These are phyloP conservation scores for Geotrypetes seraphini DNA, from an alignment of 2,797 vertebrate genomes.

Conservation along the genomic window DNA sequence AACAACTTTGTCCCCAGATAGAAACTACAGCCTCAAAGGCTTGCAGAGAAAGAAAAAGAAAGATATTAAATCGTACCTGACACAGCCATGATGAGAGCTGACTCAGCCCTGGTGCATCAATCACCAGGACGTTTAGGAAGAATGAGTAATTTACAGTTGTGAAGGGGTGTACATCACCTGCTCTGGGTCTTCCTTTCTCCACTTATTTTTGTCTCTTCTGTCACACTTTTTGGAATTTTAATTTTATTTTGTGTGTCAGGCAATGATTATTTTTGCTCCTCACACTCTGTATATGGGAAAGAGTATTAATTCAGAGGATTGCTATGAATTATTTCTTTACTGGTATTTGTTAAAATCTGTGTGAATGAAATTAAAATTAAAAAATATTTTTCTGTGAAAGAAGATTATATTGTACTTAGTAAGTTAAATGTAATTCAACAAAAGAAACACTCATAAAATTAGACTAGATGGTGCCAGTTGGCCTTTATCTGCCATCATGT, in stretches of 20 bases:
- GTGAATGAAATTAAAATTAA: too few relatives aligned
- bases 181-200: conserved; percentile 11
- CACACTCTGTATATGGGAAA: conserved; percentile 4
- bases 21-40: too few relatives aligned
- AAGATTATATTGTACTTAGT: too few relatives aligned
- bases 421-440: too few relatives aligned
- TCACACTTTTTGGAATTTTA: too few relatives aligned
- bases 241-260: conserved; percentile 27
- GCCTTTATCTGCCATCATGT: too few relatives aligned
- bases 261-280: conserved; percentile 21
- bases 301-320: background rate
- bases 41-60: conserved; percentile 23
- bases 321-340: background rate
- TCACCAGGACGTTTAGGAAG: conserved; percentile 34
- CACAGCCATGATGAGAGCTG: conserved; percentile 34
- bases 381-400: too few relatives aligned
- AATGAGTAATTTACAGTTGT: conserved; percentile 57
- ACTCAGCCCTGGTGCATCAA: conserved; percentile 41
- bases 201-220: background rate
- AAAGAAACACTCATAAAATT: too few relatives aligned
- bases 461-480: too few relatives aligned
- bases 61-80: conserved; percentile 29
- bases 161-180: conserved; percentile 34
- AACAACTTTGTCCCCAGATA: too few relatives aligned
- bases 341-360: too few relatives aligned